Base-by-base conservation (phyloP, 37 sponge, comb jelly and placozoan genomes). In the Petrosia ficiformis region DNA sequence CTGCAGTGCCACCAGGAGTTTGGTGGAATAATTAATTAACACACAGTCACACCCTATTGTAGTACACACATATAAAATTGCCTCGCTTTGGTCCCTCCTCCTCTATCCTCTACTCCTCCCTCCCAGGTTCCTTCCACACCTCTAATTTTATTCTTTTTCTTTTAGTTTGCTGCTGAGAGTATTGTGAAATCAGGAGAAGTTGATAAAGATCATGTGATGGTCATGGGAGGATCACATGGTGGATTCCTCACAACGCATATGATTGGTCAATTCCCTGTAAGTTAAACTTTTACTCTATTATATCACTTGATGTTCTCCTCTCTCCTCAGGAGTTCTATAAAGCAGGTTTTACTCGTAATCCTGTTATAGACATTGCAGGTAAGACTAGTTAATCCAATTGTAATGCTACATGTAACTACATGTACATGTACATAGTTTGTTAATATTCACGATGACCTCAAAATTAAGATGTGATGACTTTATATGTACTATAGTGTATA, bases 211-310 rank as follows among this genome's bases (percentile, higher is more conserved):
- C 82, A 74, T 68, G 90, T 93, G 42, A 82, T 78, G 21, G 93
- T 92, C 65, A 37, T 80, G 57, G 99, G 99, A 34, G 99, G 99
- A 22, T 98, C 99, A 11, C 99, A 98, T 64, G 99, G 99, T 14
- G 99, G 99, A 1, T 98, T 98, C 68, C 75, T 98, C 58, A 29
- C 89, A 37, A 77, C 84, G 6, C 99, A 98, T 77, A 73, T 95
- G 5, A 59, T 98, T 11, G 93, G 91, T 34, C 99, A 98, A 70
- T 98, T 70, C 68, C 97, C 97, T 21, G 92, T 91, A 78, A 87
- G 91, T 77, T 11, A 4, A 38, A n/a, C n/a, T n/a, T n/a, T n/a
- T 65, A 21, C 68, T 79, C 37, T 48, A 22, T 44, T 67, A 29
- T 75, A 31, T 54, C 30, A 56, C 16, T 70, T 29, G 24, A 70